A percentile compares a stretch with the other conserved stretches of the same genome.
These are phyloP conservation scores for Reticulitermes lucifugus DNA, from an alignment of 2,888 invertebrate species.

Conservation along the genomic window DNA sequence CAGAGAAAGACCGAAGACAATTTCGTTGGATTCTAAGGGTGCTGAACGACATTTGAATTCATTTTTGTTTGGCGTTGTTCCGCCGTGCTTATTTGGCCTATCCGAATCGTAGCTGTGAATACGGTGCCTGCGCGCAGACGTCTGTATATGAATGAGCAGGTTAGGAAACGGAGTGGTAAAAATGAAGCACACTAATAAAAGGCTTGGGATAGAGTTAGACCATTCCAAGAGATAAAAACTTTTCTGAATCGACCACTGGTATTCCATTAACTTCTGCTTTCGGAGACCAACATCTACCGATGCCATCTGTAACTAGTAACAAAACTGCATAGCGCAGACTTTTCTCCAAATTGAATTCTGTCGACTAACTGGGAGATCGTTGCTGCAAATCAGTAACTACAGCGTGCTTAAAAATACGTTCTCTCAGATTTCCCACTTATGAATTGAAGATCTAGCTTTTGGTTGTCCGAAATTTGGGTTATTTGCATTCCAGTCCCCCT, in stretches of 20 bases:
- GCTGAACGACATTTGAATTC: too few species aligned
- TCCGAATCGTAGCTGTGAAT: neutral
- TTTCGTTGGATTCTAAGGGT: too few species aligned
- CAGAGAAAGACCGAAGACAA: too few species aligned
- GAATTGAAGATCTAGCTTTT: too few species aligned
- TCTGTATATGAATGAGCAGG: neutral
- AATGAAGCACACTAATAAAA: conserved; percentile 4
- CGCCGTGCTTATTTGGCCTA: neutral
- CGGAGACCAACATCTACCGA: conserved; percentile 3
- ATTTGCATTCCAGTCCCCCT: too few species aligned
- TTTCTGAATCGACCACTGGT: neutral
- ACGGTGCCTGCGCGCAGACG: neutral
- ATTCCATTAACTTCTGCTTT: conserved; percentile 5
- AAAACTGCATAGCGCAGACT: conserved; percentile 12
- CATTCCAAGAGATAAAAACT: conserved; percentile 12
- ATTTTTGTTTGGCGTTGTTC: too few species aligned
- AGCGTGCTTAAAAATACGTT: neutral
- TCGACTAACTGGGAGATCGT: conserved; percentile 1
- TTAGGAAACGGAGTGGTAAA: neutral
- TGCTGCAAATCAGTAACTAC: neutral
- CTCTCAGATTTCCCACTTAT: too few species aligned
- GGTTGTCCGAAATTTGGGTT: too few species aligned
- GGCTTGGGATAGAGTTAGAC: neutral
- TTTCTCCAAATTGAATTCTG: conserved; percentile 25
- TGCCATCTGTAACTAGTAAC: conserved; percentile 17